Percentiles rank a stretch among this genome's conserved stretches.
Conservation (phyloP, 1,140 invertebrate genomes). For the Hylaeus anthracinus region DNA sequence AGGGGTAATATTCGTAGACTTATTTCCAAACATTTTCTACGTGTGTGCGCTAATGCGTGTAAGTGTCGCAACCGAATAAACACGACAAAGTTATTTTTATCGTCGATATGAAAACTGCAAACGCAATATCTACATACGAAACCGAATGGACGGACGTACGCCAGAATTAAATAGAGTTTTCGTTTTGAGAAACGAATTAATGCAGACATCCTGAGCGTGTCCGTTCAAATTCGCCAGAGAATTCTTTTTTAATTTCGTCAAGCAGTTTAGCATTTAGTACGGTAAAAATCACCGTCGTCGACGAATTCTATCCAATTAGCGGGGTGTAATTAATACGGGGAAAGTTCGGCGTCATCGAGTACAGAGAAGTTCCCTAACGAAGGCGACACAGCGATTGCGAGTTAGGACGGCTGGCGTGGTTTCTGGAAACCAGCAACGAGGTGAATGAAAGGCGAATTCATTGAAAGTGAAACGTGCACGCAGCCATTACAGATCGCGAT, state of each 20-base stretch:
- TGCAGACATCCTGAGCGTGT: no score
- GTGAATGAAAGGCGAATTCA: constrained; percentile 25
- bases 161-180: no score
- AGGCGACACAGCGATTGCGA: background rate
- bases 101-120: no score
- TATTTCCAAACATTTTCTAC: no score
- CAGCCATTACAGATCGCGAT: constrained; percentile 6
- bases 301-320: constrained; percentile 30
- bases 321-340: constrained; percentile 27
- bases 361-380: background rate
- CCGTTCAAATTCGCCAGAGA: background rate
- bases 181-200: no score
- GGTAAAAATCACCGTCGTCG: background rate
- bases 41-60: no score
- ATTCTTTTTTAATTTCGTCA: no score
- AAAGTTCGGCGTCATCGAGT: constrained; percentile 14
- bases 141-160: no score
- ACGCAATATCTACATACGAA: no score
- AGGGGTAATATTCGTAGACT: background rate
- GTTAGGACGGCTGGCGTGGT: background rate
- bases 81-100: no score
- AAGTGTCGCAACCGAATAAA: no score
- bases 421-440: constrained; percentile 20
- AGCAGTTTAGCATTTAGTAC: background rate
- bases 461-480: constrained; percentile 39